Conservation (phyloP, 2,797 vertebrate genomes). For the Halcyon chelicuti region DNA sequence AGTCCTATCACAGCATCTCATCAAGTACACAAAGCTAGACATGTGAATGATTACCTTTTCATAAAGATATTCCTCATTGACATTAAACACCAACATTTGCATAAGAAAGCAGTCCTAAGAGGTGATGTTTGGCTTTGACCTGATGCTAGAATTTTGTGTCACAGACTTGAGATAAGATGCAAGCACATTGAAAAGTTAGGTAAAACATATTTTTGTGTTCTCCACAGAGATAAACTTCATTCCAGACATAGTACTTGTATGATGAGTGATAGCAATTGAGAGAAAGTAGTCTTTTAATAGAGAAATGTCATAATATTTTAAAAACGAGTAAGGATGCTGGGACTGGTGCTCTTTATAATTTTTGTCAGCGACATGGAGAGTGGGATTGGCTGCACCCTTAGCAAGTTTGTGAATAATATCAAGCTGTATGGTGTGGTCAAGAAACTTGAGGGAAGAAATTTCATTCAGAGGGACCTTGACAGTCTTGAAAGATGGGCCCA, state of each 20-base stretch:
- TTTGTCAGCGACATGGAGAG: not conserved
- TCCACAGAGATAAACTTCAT: not conserved
- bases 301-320: not conserved
- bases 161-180: not conserved
- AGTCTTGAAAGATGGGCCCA: not conserved
- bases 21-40: not conserved
- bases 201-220: not conserved
- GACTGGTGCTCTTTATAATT: not conserved
- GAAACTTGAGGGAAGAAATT: not conserved
- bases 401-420: not conserved
- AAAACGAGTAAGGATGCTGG: not conserved
- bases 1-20: not conserved
- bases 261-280: not conserved
- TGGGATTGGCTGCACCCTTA: not conserved
- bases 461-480: not conserved
- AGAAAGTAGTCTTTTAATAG: not conserved
- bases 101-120: not conserved
- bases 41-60: not conserved
- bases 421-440: not conserved
- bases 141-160: not conserved
- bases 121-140: not conserved
- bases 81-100: not conserved
- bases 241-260: not conserved
- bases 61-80: not conserved
- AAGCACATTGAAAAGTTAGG: not conserved